These are phyloP conservation scores for Lysandra coridon DNA, from an alignment of 2,888 invertebrate genomes.

Conservation along the genomic window DNA sequence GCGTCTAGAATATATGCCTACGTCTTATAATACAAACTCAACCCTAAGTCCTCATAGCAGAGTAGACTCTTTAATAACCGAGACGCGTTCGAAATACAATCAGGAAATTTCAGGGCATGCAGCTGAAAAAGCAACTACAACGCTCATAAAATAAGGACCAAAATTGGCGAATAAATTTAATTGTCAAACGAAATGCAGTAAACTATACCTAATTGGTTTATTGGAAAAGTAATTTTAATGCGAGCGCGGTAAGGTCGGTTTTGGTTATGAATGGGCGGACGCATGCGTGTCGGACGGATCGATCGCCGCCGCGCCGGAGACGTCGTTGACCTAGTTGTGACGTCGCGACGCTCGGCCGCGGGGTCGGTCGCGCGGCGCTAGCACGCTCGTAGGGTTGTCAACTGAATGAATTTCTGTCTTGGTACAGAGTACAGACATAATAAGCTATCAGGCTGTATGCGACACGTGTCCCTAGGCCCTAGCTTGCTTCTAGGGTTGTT, in stretches of 20 bases:
- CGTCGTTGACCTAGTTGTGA: slow-evolving; percentile 68
- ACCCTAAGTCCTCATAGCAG: slow-evolving; percentile 35
- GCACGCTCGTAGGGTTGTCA: background rate
- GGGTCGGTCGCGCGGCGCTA: slow-evolving; percentile 13
- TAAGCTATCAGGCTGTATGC: background rate
- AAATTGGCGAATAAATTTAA: slow-evolving; percentile 31
- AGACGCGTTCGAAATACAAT: slow-evolving; percentile 26
- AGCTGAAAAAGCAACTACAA: slow-evolving; percentile 39
- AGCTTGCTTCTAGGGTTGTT: background rate
- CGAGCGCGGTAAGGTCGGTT: slow-evolving; percentile 38
- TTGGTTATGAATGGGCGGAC: slow-evolving; percentile 40
- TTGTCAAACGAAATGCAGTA: slow-evolving; percentile 42
- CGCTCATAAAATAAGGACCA: slow-evolving; percentile 36
- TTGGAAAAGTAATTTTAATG: slow-evolving; percentile 37
- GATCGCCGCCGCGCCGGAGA: slow-evolving; percentile 67
- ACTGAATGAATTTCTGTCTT: background rate
- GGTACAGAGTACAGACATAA: background rate
- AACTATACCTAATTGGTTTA: slow-evolving; percentile 32
- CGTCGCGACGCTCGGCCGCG: slow-evolving; percentile 41
- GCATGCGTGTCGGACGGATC: slow-evolving; percentile 68
- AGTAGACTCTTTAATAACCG: slow-evolving; percentile 25
- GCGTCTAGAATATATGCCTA: background rate
- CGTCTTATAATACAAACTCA: slow-evolving; percentile 26
- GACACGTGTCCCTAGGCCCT: background rate
- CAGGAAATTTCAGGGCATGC: slow-evolving; percentile 23